Conservation (phyloP, 2,888 invertebrate species). For the Anodontia alba region DNA sequence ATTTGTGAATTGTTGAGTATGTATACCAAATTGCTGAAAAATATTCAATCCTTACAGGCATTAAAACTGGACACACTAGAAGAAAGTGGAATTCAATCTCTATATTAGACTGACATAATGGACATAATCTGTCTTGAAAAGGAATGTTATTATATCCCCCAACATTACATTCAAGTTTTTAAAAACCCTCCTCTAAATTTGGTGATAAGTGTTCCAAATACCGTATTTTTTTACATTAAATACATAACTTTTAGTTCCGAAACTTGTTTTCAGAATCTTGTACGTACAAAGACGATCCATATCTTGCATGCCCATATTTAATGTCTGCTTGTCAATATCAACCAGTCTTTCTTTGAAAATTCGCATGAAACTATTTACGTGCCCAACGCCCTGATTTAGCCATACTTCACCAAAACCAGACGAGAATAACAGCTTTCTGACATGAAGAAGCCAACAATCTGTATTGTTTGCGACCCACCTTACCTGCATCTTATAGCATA, state of each 20-base stretch:
- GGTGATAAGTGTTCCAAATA: background rate
- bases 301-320: background rate
- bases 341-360: background rate
- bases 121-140: background rate
- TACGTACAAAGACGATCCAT: background rate
- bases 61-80: background rate
- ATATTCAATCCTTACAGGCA: background rate
- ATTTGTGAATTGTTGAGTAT: background rate
- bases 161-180: background rate
- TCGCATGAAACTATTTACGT: background rate
- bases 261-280: background rate
- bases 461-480: background rate
- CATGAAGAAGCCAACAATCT: background rate
- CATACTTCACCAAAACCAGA: conserved; percentile 2
- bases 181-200: background rate
- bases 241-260: background rate
- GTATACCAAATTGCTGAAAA: background rate
- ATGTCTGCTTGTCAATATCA: background rate
- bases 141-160: background rate
- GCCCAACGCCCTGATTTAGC: background rate
- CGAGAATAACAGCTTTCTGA: background rate
- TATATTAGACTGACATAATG: background rate
- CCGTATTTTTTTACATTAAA: background rate
- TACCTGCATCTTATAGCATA: background rate
- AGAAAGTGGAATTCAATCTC: background rate